phyloP scores from a whole-genome alignment of 2,113 vertebrate genomes.

The Parus major region DNA sequence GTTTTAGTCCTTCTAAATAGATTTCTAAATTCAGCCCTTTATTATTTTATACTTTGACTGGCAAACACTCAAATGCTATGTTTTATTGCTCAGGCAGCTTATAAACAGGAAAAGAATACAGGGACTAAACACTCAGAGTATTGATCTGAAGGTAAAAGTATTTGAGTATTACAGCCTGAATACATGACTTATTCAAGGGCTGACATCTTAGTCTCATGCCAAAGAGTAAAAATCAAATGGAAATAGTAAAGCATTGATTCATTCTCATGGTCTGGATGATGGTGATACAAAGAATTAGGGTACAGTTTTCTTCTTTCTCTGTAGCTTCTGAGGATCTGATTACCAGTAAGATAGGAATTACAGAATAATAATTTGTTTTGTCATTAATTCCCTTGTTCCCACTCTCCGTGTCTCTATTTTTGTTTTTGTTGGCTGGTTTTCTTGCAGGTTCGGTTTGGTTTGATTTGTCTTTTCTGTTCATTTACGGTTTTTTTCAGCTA shows the following conservation, averaged over 20 bases:
- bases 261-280: background rate
- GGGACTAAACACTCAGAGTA: slow-evolving; percentile 33
- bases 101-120: slow-evolving; percentile 51
- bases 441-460: background rate
- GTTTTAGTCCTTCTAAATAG: slow-evolving; percentile 36
- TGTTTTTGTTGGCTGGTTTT: background rate
- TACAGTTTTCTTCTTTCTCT: background rate
- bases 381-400: background rate
- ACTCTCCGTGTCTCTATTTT: background rate
- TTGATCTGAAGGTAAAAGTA: slow-evolving; percentile 49
- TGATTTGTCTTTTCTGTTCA: background rate
- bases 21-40: slow-evolving; percentile 52
- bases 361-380: background rate
- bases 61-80: slow-evolving; percentile 53
- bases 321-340: background rate
- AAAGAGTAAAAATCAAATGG: slow-evolving; percentile 11
- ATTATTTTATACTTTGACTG: slow-evolving; percentile 43
- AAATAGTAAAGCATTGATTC: background rate
- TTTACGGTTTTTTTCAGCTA: background rate
- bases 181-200: slow-evolving; percentile 27
- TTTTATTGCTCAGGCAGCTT: background rate
- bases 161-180: slow-evolving; percentile 35
- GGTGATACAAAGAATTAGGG: background rate
- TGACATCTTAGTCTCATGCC: background rate
- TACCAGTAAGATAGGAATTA: background rate